A percentile compares a stretch with the other conserved stretches of the same genome.
Evolutionary conservation across 2,113 vertebrate species (phyloP).

Genomic region (Barnardius zonarius): DNA sequence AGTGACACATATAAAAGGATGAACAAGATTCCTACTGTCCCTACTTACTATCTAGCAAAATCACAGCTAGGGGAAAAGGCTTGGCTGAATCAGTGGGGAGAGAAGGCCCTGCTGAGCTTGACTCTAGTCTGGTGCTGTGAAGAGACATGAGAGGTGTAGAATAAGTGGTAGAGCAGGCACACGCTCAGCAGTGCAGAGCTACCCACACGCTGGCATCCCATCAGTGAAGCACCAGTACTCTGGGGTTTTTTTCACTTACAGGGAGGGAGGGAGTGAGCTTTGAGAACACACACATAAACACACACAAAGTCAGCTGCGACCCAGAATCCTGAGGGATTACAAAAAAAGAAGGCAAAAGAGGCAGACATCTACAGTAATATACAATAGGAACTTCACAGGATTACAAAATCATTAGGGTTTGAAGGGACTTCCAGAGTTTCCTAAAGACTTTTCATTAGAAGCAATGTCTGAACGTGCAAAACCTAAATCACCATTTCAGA

Average conservation of each 20-base stretch:
- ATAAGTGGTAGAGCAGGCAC: background rate
- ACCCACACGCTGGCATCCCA: background rate
- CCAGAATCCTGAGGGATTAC: background rate
- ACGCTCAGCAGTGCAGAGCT: background rate
- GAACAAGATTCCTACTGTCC: background rate
- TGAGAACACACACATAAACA: background rate
- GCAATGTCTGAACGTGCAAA: rapidly evolving
- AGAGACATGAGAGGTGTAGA: background rate
- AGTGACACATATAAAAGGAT: background rate
- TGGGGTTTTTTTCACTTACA: background rate
- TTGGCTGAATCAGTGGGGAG: background rate
- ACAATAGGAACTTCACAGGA: background rate
- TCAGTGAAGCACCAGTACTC: background rate
- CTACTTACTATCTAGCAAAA: background rate
- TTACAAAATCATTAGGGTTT: background rate
- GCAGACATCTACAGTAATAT: background rate
- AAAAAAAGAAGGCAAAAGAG: background rate
- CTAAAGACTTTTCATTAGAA: background rate
- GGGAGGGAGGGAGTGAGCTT: background rate
- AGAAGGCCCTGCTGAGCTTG: background rate
- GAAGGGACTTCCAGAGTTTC: background rate
- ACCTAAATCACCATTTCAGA: background rate
- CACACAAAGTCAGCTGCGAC: background rate
- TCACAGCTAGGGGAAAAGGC: background rate
- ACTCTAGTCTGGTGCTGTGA: background rate